These are phyloP conservation scores for Rhimphoctona megacephalus DNA, from an alignment of 2,888 invertebrate genomes.

Conservation along the genomic window DNA sequence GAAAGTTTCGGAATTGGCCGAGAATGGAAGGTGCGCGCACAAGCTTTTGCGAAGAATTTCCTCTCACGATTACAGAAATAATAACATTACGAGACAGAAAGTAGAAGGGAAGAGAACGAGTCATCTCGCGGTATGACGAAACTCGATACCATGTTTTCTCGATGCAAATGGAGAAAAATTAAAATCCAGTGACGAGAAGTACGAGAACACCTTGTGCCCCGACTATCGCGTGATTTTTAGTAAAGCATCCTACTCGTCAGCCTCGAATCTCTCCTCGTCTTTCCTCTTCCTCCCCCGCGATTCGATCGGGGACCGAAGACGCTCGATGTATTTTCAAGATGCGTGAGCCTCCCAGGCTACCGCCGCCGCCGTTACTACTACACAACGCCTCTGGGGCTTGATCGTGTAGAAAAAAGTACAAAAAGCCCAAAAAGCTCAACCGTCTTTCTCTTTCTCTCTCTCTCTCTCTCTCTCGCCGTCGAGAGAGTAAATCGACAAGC, in stretches of 20 bases:
- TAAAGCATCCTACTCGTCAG: conserved; percentile 22
- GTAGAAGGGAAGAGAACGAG: conserved; percentile 9
- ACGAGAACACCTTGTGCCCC: conserved; percentile 42
- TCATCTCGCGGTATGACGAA: conserved; percentile 40
- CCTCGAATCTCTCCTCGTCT: conserved; percentile 6
- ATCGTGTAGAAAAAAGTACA: background rate
- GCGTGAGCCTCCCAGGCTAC: conserved; percentile 35
- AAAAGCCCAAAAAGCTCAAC: background rate
- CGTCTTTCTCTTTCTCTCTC: background rate
- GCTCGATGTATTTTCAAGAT: conserved; percentile 70
- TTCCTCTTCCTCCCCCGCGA: conserved; percentile 38
- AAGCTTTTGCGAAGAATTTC: conserved; percentile 54
- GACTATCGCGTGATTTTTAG: conserved; percentile 42
- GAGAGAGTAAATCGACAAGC: conserved; percentile 32
- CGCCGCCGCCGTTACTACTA: background rate
- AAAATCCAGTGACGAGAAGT: conserved; percentile 25
- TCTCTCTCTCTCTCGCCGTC: background rate
- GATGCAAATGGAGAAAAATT: conserved; percentile 44
- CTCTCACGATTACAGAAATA: conserved; percentile 62
- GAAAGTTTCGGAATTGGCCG: conserved; percentile 16
- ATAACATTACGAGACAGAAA: conserved; percentile 44
- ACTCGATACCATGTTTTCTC: conserved; percentile 61
- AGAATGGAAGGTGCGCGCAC: conserved; percentile 15
- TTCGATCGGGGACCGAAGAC: conserved; percentile 1
- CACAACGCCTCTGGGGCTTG: conserved; percentile 34